A percentile compares a stretch with the other conserved stretches of the same genome.
phyloP scores from a whole-genome alignment of 1,140 invertebrate species.

The Pseudomyrmex pallidus region DNA sequence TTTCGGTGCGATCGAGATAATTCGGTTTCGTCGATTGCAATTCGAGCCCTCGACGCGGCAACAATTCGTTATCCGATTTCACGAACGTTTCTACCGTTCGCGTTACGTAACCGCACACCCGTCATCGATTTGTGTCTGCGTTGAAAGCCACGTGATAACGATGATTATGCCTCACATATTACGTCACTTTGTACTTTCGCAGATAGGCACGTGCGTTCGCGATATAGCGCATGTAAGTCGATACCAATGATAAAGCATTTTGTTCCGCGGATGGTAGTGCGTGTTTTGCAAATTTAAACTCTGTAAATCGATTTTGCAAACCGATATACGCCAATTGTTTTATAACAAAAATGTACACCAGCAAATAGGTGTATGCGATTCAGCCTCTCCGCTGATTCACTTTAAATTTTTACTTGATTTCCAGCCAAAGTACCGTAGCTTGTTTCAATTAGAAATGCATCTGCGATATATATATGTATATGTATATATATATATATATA shows the following conservation, averaged over 20 bases:
- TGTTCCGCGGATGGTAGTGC: neutral
- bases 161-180: slow-evolving; percentile 60
- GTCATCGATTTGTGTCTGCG: slow-evolving; percentile 47
- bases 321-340: slow-evolving; percentile 1
- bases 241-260: slow-evolving; percentile 43
- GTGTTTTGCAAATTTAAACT: neutral
- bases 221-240: neutral
- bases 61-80: slow-evolving; percentile 60
- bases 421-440: neutral
- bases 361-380: neutral
- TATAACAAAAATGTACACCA: neutral
- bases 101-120: slow-evolving; percentile 44
- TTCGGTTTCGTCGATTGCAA: slow-evolving; percentile 68
- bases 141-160: slow-evolving; percentile 51
- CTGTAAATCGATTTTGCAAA: slow-evolving; percentile 14
- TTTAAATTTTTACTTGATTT: slow-evolving; percentile 16
- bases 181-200: slow-evolving; percentile 59
- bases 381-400: neutral
- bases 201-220: neutral
- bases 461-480: neutral
- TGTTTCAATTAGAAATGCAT: slow-evolving; percentile 25
- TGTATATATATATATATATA: no score
- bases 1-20: slow-evolving; percentile 67
- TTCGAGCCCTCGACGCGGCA: slow-evolving; percentile 53
- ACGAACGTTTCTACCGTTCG: slow-evolving; percentile 59